Conservation (phyloP, 2,797 vertebrate species). For the Anomalospiza imberbis region DNA sequence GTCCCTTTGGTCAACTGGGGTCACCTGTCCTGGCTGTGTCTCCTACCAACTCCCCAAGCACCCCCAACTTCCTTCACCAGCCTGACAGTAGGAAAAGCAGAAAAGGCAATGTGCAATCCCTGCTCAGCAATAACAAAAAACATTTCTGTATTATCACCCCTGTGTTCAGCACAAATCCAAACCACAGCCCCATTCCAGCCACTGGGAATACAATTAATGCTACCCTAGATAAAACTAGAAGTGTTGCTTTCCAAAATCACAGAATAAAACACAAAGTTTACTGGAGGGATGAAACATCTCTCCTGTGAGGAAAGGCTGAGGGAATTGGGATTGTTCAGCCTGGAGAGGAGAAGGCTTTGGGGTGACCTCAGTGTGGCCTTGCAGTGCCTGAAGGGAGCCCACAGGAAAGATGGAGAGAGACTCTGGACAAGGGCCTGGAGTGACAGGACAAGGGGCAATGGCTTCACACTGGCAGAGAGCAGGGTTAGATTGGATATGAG, state of each 20-base stretch:
- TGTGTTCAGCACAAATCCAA: not conserved
- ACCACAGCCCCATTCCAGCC: not conserved
- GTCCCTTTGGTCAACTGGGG: not conserved
- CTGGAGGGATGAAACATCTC: not conserved
- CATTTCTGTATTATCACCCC: not conserved
- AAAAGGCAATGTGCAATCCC: not conserved
- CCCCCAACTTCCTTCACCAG: not conserved
- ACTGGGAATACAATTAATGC: not conserved
- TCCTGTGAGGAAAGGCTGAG: not conserved
- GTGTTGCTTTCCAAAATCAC: not conserved
- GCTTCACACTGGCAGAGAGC: not conserved
- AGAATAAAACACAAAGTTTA: not conserved
- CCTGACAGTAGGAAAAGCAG: not conserved
- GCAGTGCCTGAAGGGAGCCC: not conserved
- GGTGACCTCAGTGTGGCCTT: not conserved
- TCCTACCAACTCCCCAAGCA: too few relatives aligned
- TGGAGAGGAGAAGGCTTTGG: not conserved
- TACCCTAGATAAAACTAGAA: not conserved
- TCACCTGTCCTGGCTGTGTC: not conserved
- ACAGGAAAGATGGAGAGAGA: not conserved
- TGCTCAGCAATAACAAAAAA: not conserved
- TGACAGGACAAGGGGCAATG: not conserved
- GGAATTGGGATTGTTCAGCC: not conserved
- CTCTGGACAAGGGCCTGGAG: not conserved
- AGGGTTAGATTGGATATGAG: not conserved